phyloP scores from a whole-genome alignment of 2,113 vertebrate genomes.

The Indri indri region DNA sequence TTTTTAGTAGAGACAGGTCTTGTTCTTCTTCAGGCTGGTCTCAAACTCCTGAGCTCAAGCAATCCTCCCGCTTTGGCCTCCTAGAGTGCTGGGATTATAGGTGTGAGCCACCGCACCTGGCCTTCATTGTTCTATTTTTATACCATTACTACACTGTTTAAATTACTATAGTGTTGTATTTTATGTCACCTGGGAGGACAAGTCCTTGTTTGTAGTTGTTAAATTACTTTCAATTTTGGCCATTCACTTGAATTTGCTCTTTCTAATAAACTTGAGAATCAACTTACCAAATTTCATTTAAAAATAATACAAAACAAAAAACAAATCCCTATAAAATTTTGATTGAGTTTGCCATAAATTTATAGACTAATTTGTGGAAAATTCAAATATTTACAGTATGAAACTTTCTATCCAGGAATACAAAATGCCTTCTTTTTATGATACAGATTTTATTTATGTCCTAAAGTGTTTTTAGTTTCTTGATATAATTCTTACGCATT shows the following conservation, averaged over 20 bases:
- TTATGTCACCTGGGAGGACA: not conserved
- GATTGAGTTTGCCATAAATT: not conserved
- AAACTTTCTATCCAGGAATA: not conserved
- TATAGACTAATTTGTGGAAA: slow-evolving; percentile 21
- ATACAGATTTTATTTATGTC: not conserved
- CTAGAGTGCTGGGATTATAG: too few species aligned
- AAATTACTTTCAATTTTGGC: slow-evolving; percentile 10
- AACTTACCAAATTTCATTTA: slow-evolving; percentile 1
- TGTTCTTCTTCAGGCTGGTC: too few species aligned
- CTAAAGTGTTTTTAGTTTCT: not conserved
- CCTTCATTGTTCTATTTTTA: not conserved
- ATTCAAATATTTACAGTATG: not conserved
- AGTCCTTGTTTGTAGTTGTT: slow-evolving; percentile 8
- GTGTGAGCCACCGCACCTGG: too few species aligned
- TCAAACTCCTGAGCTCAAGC: too few species aligned
- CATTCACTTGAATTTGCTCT: not conserved
- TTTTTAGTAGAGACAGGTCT: too few species aligned
- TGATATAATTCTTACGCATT: not conserved
- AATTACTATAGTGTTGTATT: not conserved
- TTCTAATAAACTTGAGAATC: slow-evolving; percentile 3
- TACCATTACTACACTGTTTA: not conserved
- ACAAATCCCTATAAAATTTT: slow-evolving; percentile 8
- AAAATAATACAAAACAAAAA: not conserved
- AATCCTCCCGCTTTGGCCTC: too few species aligned
- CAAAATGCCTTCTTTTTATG: not conserved